Evolutionary conservation across 2,113 vertebrate species (phyloP).

Genomic region (Urocolius indicus): DNA sequence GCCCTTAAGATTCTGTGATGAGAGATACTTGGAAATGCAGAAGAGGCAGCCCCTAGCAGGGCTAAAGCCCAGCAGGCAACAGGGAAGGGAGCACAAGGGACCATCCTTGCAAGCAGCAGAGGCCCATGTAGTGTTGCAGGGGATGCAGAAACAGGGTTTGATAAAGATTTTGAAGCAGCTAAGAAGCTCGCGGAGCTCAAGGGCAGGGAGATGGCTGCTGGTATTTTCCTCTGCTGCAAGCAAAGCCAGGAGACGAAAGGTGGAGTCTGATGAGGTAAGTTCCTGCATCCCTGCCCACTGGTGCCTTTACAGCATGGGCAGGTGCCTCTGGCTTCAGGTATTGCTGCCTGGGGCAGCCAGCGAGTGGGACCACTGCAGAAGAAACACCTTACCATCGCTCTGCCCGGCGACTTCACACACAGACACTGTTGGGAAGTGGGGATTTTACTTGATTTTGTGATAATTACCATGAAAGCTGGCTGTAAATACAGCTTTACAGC

Average conservation of each 20-base stretch:
- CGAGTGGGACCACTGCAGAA: too few relatives aligned
- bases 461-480: too few relatives aligned
- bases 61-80: background rate
- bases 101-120: background rate
- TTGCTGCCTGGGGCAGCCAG: background rate
- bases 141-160: background rate
- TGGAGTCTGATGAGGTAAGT: background rate
- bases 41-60: too few relatives aligned
- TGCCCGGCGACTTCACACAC: too few relatives aligned
- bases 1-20: background rate
- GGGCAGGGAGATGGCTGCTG: background rate
- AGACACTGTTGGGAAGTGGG: too few relatives aligned
- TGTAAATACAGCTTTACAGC: too few relatives aligned
- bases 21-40: background rate
- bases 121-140: accelerated
- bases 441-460: too few relatives aligned
- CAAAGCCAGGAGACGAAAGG: background rate
- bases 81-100: background rate
- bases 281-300: too few relatives aligned
- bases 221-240: background rate
- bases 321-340: too few relatives aligned
- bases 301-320: too few relatives aligned
- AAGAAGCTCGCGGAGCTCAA: background rate
- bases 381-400: background rate
- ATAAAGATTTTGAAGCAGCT: background rate